Base-by-base conservation (phyloP, 2,888 invertebrate genomes). In the Eupithecia abbreviata region DNA sequence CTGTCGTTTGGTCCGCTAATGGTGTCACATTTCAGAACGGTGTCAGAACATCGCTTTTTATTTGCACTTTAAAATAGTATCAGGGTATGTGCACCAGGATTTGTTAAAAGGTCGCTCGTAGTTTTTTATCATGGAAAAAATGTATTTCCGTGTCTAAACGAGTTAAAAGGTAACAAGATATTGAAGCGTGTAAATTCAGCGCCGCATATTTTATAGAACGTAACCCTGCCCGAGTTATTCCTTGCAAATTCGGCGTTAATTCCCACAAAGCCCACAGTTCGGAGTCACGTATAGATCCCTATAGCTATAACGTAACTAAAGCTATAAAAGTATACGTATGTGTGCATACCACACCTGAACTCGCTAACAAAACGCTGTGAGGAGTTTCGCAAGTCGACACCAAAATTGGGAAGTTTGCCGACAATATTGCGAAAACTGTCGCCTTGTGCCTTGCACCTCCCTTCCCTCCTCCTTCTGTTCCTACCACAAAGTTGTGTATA, bases 301-400 rank as follows among this genome's bases (percentile, higher is more conserved):
- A 58, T 72, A 71, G 73, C 66, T 45, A 45, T 74, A 74, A 68
- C 67, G 45, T 77, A 77, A 41, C 70, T 75, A 55, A 75, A 74
- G 43, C 71, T 77, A 75, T 41, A 47, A 79, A 79, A 72, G 67
- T 68, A 68, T 75, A 79, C 77, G 79, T 77, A 73, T 73, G 72
- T 78, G 82, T 79, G 81, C 84, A 87, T 84, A 79, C 77, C 86
- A 85, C 90, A 92, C 91, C 90, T 91, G 90, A 91, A 84, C 85
- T 85, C 86, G 87, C 87, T 87, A 86, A 85, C 84, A 85, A 84
- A 87, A 85, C 83, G 84, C 85, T 87, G 87, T 86, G 91, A 82
- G 86, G 91, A 94, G 91, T 93, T 94, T 93, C 91, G 90, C 94
- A 94, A 94, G 91, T 94, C 94, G 92, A 90, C 94, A 91, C 93